Conservation (phyloP, 2,113 vertebrate genomes). For the crab-eating macaque (Macaca fascicularis) region T2T-MFA8v1.1 NC_088379.1:190513501-190514000, state of each 20-base stretch:
- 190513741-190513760: neutral
- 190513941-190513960: neutral
- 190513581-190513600: neutral
- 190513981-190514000: neutral
- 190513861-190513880: neutral
- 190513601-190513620: neutral
- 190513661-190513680: rapidly evolving
- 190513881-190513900: neutral
- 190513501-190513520: neutral
- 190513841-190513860: neutral
- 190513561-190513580: neutral
- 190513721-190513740: neutral
- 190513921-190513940: neutral
- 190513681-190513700: neutral
- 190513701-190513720: neutral
- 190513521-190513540: neutral
- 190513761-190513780: neutral
- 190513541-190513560: neutral
- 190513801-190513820: too few species aligned
- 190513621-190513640: too few species aligned
- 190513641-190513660: too few species aligned
- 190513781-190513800: neutral
- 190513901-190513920: neutral
- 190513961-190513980: neutral
- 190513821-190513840: neutral